Evolutionary conservation across 2,113 vertebrate species (phyloP), one percentile per base, ranked within the genome.

Genomic region (Thalassarche chlororhynchos): DNA sequence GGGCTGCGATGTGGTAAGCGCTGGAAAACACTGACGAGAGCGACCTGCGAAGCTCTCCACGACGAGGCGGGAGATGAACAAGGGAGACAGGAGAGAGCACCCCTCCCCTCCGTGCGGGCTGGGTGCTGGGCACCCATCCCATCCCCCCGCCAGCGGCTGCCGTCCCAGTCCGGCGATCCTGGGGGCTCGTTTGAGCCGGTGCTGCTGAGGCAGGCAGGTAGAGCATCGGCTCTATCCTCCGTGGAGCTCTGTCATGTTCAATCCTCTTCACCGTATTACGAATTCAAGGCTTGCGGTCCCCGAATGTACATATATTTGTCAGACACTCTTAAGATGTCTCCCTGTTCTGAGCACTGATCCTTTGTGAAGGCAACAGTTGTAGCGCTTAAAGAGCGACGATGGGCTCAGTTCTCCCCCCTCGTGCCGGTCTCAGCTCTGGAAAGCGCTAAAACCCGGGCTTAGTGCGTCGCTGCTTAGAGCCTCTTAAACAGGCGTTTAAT

Each of bases 281-380:
- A 46, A 89, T 17, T 46, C 68, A 12, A 81, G 77, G 57, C 94
- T 86, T 4, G 5, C 0, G 11, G 87, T 94, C 96, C 97, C 97
- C 20, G 7, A 94, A 80, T 47, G 87, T 40, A 90, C 97, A 88
- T 79, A 51, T 6, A 92, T 97, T 94, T 96, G 95, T 95, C 94
- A 96, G 93, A 86, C 78, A 70, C 44, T 83, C 89, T 87, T 83
- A 91, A 89, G 94, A 89, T 77, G 89, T 70, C 93, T 97, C 93
- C 95, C 86, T 4, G 72, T 54, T 90, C 92, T 0, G 36, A 91
- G 94, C 36, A 0, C 91, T 54, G 96, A 91, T 95, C 80, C 93
- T 96, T 79, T 84, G 80, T 70, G 95, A 92, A 91, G 84, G 93
- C 87, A 85, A 72, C 82, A 85, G n/a, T 90, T 84, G 87, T 61